Evolutionary conservation across 2,113 vertebrate species (phyloP), one percentile per base, ranked within the genome.

Genomic region (Pseudois nayaur): DNA sequence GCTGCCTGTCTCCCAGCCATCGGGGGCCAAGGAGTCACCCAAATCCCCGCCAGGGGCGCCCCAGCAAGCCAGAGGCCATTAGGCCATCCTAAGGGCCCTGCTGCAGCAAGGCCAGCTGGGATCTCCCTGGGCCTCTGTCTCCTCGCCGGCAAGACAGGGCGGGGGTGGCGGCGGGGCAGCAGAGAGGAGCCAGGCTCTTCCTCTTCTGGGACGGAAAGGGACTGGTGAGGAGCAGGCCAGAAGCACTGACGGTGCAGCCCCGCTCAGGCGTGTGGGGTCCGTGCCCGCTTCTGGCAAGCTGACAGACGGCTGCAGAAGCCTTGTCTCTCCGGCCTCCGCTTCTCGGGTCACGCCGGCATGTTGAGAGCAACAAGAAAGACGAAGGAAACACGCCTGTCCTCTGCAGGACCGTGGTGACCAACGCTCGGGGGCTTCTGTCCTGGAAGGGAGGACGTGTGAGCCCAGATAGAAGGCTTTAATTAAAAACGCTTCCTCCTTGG

Each of bases 1-100:
- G 23, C 27, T 19, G 4, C 54, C 62, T 2, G n/a, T 71, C 64
- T 71, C 50, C 54, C 19, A 48, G 83, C 21, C 55, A 15, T 15
- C 48, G 27, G 7, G n/a, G 54, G 11, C 48, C 25, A 4, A 29
- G 74, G 43, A 33, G 7, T 87, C 9, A 13, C 43, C 1, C 33
- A 54, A 14, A 85, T 29, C 78, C 45, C 55, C 14, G 40, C 62
- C 55, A 29, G 45, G 55, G 59, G 76, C 6, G 14, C 33, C 29
- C 79, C 48, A 52, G 45, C 16, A 33, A 55, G 45, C 60, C 50
- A n/a, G 36, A 62, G 50, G 62, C 36, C 74, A 33, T 3, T 36
- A 0, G 6, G 60, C 59, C 16, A n/a, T 40, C 14, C 3, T 2
- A 8, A n/a, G 0, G 1, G 27, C 54, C 76, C 55, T 52, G 45